Conservation (phyloP, 2,797 vertebrate genomes). For the Trachops cirrhosus region DNA sequence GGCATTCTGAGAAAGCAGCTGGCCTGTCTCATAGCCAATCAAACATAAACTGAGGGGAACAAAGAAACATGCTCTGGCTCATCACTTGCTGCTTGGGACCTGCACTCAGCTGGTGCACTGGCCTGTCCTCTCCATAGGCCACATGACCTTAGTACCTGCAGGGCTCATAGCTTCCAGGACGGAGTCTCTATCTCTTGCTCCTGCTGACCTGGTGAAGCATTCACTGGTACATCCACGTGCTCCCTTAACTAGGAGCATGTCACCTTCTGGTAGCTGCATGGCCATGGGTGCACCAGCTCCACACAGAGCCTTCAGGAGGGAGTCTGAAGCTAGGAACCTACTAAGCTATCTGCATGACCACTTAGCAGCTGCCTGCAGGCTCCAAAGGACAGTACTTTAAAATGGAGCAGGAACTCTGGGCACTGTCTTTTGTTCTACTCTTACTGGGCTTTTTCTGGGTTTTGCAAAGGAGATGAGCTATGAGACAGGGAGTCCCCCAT, state of each 20-base stretch:
- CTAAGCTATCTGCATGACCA: no score
- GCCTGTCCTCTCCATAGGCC: no score
- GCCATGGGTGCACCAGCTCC: background rate
- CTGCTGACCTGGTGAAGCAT: background rate
- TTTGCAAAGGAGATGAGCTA: background rate
- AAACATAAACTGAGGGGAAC: no score
- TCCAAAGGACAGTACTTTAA: background rate
- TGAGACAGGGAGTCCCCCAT: background rate
- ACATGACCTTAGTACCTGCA: no score
- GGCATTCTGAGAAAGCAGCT: no score
- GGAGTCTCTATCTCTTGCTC: background rate
- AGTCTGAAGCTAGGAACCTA: background rate
- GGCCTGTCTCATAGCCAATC: no score
- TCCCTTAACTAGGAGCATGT: no score
- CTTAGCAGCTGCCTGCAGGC: background rate
- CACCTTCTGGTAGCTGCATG: background rate
- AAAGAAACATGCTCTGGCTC: no score
- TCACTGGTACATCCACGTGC: background rate
- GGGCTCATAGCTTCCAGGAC: no score
- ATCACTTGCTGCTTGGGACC: no score
- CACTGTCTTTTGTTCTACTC: background rate
- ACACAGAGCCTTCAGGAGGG: background rate
- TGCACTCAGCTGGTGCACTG: no score
- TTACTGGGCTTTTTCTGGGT: background rate
- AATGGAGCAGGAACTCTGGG: background rate